Percentiles rank a stretch among this genome's conserved stretches.
Conservation (phyloP, 2,888 invertebrate species). For the Caradrina kadenii region DNA sequence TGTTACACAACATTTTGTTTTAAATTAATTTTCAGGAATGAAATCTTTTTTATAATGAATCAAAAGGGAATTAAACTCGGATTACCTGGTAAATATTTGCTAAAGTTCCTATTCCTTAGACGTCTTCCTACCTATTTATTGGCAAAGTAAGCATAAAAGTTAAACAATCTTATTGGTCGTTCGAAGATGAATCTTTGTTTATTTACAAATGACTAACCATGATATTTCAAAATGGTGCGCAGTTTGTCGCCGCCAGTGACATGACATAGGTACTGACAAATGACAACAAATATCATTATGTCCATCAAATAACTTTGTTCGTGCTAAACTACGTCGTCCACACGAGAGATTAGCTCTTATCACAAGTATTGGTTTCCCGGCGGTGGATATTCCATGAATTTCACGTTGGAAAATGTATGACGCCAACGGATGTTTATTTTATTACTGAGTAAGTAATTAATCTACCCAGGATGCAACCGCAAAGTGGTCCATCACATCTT, state of each 20-base stretch:
- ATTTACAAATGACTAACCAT: constrained; percentile 7
- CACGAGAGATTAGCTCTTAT: constrained; percentile 24
- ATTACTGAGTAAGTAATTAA: constrained; percentile 3
- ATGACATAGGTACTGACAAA: constrained; percentile 7
- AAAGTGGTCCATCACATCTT: neutral
- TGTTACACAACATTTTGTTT: neutral
- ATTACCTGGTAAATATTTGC: neutral
- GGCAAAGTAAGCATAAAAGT: neutral
- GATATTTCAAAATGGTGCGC: constrained; percentile 36
- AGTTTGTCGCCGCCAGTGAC: constrained; percentile 33
- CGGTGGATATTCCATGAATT: constrained; percentile 11
- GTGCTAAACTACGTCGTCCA: constrained; percentile 16
- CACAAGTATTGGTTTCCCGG: constrained; percentile 6
- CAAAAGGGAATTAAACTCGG: neutral
- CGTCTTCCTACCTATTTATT: neutral
- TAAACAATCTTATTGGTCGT: constrained; percentile 1
- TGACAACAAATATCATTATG: constrained; percentile 19
- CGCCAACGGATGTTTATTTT: constrained; percentile 2
- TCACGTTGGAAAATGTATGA: constrained; percentile 19
- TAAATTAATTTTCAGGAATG: neutral
- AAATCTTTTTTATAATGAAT: neutral
- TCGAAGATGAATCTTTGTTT: constrained; percentile 16
- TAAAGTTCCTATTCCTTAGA: neutral
- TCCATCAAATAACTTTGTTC: constrained; percentile 27
- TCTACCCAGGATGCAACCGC: neutral